Conservation (phyloP, 2,888 invertebrate species). For the Apamea anceps region DNA sequence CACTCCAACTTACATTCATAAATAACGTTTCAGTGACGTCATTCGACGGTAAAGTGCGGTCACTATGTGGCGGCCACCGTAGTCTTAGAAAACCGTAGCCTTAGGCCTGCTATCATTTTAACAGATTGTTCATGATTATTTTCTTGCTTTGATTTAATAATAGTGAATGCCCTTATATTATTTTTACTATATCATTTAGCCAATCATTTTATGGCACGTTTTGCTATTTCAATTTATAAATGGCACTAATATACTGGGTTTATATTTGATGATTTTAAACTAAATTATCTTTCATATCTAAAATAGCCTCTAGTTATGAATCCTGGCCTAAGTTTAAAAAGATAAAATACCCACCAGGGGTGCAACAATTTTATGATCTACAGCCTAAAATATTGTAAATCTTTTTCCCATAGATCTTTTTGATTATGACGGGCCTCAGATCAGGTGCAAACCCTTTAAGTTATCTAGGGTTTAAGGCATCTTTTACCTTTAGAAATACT, state of each 20-base stretch:
- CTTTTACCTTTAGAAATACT: not conserved
- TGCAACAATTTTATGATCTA: not conserved
- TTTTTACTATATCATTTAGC: constrained; percentile 25
- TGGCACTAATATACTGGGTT: constrained; percentile 53
- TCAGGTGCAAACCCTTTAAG: not conserved
- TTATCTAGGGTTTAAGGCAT: not conserved
- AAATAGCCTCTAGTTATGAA: constrained; percentile 31
- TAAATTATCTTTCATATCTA: not conserved
- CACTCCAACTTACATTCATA: not conserved
- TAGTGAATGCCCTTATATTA: constrained; percentile 12
- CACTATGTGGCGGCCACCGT: not conserved
- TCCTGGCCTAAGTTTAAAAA: not conserved
- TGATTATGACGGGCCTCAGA: not conserved
- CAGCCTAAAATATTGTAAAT: not conserved
- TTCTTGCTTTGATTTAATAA: not conserved
- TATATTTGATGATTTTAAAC: constrained; percentile 36
- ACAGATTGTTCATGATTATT: not conserved
- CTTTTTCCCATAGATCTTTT: not conserved
- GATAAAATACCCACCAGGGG: not conserved
- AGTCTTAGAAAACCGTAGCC: not conserved
- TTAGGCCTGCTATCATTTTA: not conserved
- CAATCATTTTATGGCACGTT: constrained; percentile 57
- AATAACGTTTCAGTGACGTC: not conserved
- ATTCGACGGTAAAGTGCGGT: not conserved
- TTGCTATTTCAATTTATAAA: constrained; percentile 37